Percentiles rank a stretch among this genome's conserved stretches.
phyloP scores from a whole-genome alignment of 1,140 invertebrate species.

The Micrasema longulum region DNA sequence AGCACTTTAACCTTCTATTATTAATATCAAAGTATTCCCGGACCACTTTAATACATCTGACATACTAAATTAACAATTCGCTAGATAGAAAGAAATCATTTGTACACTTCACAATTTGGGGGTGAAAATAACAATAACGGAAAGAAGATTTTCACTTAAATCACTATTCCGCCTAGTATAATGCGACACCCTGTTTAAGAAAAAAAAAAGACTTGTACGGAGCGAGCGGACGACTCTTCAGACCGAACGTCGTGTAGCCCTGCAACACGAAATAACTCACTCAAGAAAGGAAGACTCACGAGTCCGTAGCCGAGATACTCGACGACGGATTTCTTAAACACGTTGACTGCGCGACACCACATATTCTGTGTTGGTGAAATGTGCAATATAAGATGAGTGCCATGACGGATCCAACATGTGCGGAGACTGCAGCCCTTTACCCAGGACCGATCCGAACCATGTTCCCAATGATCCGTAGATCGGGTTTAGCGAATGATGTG shows the following conservation, averaged over 20 bases:
- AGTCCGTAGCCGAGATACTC: neutral
- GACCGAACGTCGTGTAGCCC: conserved; percentile 34
- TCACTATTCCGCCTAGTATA: conserved; percentile 21
- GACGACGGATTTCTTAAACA: conserved; percentile 4
- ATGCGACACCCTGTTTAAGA: conserved; percentile 50
- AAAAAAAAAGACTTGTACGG: conserved; percentile 47
- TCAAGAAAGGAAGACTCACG: conserved; percentile 50
- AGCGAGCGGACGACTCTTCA: conserved; percentile 35
- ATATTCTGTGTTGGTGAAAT: conserved; percentile 24
- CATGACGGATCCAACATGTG: conserved; percentile 5
- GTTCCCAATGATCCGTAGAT: conserved; percentile 21
- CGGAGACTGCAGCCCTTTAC: neutral
- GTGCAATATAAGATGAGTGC: conserved; percentile 22
- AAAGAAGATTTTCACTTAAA: too few species aligned
- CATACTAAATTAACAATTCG: conserved; percentile 8
- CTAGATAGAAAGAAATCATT: conserved; percentile 8
- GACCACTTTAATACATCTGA: conserved; percentile 24
- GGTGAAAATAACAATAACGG: too few species aligned
- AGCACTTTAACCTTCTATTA: neutral
- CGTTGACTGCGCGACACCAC: neutral
- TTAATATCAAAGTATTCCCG: conserved; percentile 27
- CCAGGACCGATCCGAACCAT: conserved; percentile 4
- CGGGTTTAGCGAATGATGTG: conserved; percentile 40
- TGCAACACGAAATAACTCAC: conserved; percentile 39
- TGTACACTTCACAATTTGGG: conserved; percentile 27